Percentiles rank a stretch among this genome's conserved stretches.
Conservation (phyloP, 2,113 vertebrate genomes). For the Lamprotornis superbus region DNA sequence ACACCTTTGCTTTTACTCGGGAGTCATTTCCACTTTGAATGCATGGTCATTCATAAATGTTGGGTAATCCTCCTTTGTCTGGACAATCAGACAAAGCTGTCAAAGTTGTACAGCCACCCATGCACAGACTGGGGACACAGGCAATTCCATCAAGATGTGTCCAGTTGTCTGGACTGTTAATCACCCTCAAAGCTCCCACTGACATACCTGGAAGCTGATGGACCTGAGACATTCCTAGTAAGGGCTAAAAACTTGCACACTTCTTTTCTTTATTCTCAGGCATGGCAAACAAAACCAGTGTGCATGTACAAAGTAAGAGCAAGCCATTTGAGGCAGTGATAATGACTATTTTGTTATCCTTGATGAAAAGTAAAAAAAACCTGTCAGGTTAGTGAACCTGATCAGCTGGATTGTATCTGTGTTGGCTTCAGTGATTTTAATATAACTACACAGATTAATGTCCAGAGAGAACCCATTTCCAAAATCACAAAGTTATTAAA, state of each 20-base stretch:
- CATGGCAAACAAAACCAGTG: not conserved
- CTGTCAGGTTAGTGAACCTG: not conserved
- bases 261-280: not conserved
- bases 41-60: not conserved
- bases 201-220: not conserved
- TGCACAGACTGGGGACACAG: not conserved
- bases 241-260: not conserved
- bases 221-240: not conserved
- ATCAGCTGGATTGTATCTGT: not conserved
- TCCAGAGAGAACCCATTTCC: not conserved
- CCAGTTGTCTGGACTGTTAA: not conserved
- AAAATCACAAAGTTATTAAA: slow-evolving; percentile 26
- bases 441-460: not conserved
- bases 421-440: slow-evolving; percentile 10
- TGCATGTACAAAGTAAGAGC: not conserved
- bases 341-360: not conserved
- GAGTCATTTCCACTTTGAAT: not conserved
- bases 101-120: not conserved
- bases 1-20: not conserved
- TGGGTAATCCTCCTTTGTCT: not conserved
- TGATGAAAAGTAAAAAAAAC: not conserved
- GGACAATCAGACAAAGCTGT: not conserved
- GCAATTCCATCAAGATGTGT: not conserved
- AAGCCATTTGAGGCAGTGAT: not conserved
- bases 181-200: not conserved